Conservation (phyloP, 2,888 invertebrate genomes). For the Diogma glabrata region DNA sequence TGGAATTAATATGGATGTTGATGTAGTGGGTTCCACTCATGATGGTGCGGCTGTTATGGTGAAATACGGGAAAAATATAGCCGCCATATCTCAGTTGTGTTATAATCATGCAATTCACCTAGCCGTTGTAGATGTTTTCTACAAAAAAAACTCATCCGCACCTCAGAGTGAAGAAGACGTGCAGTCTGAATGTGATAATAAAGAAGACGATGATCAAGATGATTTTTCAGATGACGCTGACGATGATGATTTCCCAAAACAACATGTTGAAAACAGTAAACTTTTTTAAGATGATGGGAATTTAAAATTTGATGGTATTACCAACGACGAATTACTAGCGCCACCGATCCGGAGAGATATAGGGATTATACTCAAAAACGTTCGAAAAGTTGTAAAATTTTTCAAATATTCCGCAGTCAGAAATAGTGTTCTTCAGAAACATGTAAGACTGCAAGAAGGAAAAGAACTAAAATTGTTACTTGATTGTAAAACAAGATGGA, state of each 20-base stretch:
- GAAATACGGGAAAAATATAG: constrained; percentile 7
- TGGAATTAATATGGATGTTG: constrained; percentile 8
- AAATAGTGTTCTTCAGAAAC: constrained; percentile 14
- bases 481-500: constrained; percentile 17
- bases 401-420: constrained; percentile 14
- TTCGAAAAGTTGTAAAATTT: constrained; percentile 13
- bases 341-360: too few relatives aligned
- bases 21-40: background rate
- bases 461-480: constrained; percentile 14
- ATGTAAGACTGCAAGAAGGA: constrained; percentile 10
- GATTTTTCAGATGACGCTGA: background rate
- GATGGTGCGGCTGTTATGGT: constrained; percentile 10
- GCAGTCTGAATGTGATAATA: constrained; percentile 10
- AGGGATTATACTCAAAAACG: background rate
- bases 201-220: background rate
- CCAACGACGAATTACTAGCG: too few relatives aligned
- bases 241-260: background rate
- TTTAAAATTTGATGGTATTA: constrained; percentile 11
- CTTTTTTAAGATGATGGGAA: background rate
- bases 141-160: background rate
- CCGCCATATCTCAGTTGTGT: constrained; percentile 8
- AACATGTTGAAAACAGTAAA: too few relatives aligned
- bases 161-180: constrained; percentile 8
- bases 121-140: constrained; percentile 6
- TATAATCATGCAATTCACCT: constrained; percentile 7